A percentile compares a stretch with the other conserved stretches of the same genome.
These are phyloP conservation scores for Psylliodes chrysocephalus DNA, from an alignment of 2,888 invertebrate genomes.

Conservation along the genomic window DNA sequence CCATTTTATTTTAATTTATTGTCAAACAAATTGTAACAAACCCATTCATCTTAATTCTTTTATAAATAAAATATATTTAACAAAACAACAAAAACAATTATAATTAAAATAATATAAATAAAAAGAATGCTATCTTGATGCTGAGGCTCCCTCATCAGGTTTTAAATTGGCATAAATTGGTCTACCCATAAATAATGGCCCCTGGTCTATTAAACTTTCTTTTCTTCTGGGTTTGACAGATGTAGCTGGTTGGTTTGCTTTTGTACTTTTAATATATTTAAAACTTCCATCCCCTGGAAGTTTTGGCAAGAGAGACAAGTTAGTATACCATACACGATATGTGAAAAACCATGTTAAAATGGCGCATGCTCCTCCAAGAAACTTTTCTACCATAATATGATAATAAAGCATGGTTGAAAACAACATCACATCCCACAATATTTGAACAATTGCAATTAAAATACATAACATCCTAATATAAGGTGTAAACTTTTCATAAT, in stretches of 20 bases:
- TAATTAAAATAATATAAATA: background rate
- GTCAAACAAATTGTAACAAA: slow-evolving; percentile 14
- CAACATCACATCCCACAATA: slow-evolving; percentile 97
- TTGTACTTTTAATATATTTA: slow-evolving; percentile 73
- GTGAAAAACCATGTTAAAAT: slow-evolving; percentile 91
- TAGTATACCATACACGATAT: slow-evolving; percentile 82
- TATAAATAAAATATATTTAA: slow-evolving; percentile 10
- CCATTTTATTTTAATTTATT: background rate
- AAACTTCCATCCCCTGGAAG: slow-evolving; percentile 83
- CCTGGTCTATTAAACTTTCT: slow-evolving; percentile 60
- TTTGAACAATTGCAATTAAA: slow-evolving; percentile 78
- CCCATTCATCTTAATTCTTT: slow-evolving; percentile 2
- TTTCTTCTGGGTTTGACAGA: slow-evolving; percentile 63
- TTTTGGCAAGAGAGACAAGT: slow-evolving; percentile 72
- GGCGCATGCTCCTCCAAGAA: slow-evolving; percentile 87
- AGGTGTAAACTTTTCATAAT: slow-evolving; percentile 83
- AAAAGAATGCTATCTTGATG: slow-evolving; percentile 20
- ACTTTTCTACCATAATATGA: slow-evolving; percentile 96
- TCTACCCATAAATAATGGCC: slow-evolving; percentile 82
- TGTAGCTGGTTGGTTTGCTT: slow-evolving; percentile 53
- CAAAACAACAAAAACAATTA: slow-evolving; percentile 10
- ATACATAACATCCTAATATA: slow-evolving; percentile 83
- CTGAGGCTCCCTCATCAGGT: slow-evolving; percentile 26
- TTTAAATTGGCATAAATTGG: slow-evolving; percentile 70
- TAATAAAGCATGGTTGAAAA: slow-evolving; percentile 93